Conservation (phyloP, 2,113 vertebrate genomes). For the Fulmarus glacialis region DNA sequence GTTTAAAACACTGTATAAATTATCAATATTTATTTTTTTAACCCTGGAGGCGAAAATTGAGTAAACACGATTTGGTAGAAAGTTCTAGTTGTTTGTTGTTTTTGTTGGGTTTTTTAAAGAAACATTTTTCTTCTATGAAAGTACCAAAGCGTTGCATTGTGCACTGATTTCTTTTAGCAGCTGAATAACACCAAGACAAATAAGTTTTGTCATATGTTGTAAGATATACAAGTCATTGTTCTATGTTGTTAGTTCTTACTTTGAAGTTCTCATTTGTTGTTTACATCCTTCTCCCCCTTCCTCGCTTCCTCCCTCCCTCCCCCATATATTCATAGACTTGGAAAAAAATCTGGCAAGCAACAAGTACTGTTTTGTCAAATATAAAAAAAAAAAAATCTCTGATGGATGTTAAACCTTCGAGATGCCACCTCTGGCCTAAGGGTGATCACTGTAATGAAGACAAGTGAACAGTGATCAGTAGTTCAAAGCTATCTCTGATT, state of each 20-base stretch:
- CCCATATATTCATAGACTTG: neutral
- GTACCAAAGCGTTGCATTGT: conserved; percentile 43
- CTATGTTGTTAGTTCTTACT: conserved; percentile 31
- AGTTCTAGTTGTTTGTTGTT: neutral
- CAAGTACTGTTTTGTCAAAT: conserved; percentile 28
- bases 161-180: conserved; percentile 42
- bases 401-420: neutral
- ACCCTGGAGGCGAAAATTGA: neutral
- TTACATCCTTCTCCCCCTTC: conserved; percentile 48
- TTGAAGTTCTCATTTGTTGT: conserved; percentile 64
- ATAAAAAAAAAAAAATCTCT: neutral
- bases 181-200: conserved; percentile 34
- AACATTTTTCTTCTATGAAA: neutral
- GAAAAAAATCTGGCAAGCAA: neutral
- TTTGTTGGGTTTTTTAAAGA: neutral
- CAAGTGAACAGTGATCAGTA: neutral
- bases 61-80: neutral
- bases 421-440: conserved; percentile 12
- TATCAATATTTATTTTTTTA: neutral
- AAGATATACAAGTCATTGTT: conserved; percentile 48
- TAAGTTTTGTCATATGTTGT: conserved; percentile 14
- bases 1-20: conserved; percentile 17
- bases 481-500: neutral
- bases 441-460: neutral
- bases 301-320: conserved; percentile 14